These are phyloP conservation scores for Paraplagusia blochii DNA, from an alignment of 2,113 vertebrate species.

Conservation along the genomic window DNA sequence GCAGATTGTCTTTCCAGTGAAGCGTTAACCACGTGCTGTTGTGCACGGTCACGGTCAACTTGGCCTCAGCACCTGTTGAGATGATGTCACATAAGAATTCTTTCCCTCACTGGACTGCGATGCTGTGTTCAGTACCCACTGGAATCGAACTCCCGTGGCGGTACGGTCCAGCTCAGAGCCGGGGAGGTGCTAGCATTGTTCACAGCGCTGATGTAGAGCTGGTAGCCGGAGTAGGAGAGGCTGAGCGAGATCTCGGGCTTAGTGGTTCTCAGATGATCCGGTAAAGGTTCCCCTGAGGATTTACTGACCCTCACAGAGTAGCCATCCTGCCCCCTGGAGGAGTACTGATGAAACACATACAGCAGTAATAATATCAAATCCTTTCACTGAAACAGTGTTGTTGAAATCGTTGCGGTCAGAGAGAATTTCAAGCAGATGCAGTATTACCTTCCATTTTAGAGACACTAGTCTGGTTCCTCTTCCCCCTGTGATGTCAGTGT, in stretches of 20 bases:
- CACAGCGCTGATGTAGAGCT: conserved; percentile 50
- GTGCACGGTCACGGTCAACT: conserved; percentile 54
- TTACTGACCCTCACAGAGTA: conserved; percentile 61
- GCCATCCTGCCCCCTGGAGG: conserved; percentile 17
- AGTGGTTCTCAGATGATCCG: neutral
- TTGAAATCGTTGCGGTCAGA: neutral
- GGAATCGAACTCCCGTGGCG: neutral
- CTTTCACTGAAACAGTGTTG: neutral
- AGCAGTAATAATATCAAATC: no score
- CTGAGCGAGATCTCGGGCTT: conserved; percentile 45
- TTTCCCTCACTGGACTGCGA: neutral
- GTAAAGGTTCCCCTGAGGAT: conserved; percentile 46
- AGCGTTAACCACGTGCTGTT: conserved; percentile 44
- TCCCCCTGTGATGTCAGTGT: neutral
- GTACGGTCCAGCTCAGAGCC: conserved; percentile 6
- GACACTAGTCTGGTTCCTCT: conserved; percentile 25
- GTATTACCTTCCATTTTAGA: conserved; percentile 45
- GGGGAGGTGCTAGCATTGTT: conserved; percentile 67
- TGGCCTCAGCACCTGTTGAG: conserved; percentile 23
- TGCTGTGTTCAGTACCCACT: conserved; percentile 7
- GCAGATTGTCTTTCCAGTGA: conserved; percentile 45
- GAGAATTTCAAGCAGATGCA: neutral
- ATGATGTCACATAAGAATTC: neutral
- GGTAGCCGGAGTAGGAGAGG: conserved; percentile 67
- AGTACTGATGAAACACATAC: conserved; percentile 36